phyloP scores from a whole-genome alignment of 2,113 vertebrate species.

The Thermophis baileyi region DNA sequence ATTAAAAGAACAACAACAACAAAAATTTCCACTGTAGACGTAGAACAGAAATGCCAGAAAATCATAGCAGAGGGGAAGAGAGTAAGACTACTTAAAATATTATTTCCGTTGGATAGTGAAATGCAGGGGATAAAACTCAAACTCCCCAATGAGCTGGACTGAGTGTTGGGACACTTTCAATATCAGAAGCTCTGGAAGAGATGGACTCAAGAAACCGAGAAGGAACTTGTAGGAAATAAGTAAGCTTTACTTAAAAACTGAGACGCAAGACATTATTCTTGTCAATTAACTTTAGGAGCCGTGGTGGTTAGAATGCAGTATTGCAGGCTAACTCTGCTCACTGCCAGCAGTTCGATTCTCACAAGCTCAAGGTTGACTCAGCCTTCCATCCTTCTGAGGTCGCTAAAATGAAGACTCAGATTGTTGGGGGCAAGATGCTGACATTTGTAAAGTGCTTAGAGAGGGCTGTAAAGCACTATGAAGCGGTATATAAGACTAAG shows the following conservation, averaged over 20 bases:
- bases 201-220: neutral
- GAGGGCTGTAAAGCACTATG: too few relatives aligned
- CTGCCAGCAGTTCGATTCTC: too few relatives aligned
- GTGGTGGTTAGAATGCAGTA: too few relatives aligned
- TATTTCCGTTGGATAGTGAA: neutral
- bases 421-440: too few relatives aligned
- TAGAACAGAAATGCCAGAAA: constrained; percentile 63
- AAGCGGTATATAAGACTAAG: too few relatives aligned
- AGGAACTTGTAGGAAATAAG: neutral
- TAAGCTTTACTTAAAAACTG: neutral
- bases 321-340: too few relatives aligned
- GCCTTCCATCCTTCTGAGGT: too few relatives aligned
- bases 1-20: constrained; percentile 51
- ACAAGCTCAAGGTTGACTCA: too few relatives aligned
- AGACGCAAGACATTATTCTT: neutral
- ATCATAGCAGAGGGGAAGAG: constrained; percentile 56
- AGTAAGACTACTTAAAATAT: neutral
- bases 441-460: too few relatives aligned
- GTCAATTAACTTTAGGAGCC: neutral
- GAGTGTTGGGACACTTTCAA: neutral
- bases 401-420: too few relatives aligned
- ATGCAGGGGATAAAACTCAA: neutral
- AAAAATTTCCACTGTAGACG: constrained; percentile 56
- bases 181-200: neutral
- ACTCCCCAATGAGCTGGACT: too few relatives aligned